Percentiles rank a stretch among this genome's conserved stretches.
These are phyloP conservation scores for Ceriagrion tenellum DNA, from an alignment of 2,888 invertebrate genomes.

Conservation along the genomic window DNA sequence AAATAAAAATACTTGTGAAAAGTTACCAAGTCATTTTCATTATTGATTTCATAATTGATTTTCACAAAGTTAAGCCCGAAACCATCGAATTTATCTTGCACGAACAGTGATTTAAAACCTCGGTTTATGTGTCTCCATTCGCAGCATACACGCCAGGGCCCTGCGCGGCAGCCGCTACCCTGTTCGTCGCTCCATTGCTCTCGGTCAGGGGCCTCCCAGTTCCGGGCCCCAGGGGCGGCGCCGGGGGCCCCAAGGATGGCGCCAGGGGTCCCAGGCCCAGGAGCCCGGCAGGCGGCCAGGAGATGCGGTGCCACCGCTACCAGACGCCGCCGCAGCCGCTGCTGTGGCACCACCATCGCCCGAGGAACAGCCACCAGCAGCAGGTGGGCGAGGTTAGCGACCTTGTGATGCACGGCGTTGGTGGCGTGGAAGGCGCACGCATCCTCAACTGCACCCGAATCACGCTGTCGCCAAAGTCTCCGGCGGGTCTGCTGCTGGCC, in stretches of 20 bases:
- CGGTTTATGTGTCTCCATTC: no score
- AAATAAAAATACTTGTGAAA: no score
- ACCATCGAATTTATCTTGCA: no score
- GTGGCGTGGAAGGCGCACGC: neutral
- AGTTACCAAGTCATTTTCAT: no score
- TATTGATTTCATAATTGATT: no score
- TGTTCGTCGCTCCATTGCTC: conserved; percentile 2
- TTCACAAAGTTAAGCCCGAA: no score
- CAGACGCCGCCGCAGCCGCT: conserved; percentile 56
- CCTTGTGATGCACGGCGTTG: neutral
- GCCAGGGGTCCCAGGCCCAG: neutral
- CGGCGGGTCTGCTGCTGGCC: neutral
- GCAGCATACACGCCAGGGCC: neutral
- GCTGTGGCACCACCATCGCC: conserved; percentile 56
- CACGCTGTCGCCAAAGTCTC: neutral
- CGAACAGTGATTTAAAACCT: no score
- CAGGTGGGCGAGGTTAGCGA: conserved; percentile 21
- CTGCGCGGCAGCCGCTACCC: neutral
- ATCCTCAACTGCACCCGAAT: conserved; percentile 25
- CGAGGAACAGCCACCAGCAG: conserved; percentile 57
- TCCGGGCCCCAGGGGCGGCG: neutral
- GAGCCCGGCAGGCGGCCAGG: neutral
- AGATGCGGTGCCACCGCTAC: conserved; percentile 47
- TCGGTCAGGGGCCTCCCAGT: conserved; percentile 44
- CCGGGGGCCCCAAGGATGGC: neutral